Percentiles rank a stretch among this genome's conserved stretches.
These are phyloP conservation scores for Campoplex nolae DNA, from an alignment of 2,888 invertebrate species.

Conservation along the genomic window DNA sequence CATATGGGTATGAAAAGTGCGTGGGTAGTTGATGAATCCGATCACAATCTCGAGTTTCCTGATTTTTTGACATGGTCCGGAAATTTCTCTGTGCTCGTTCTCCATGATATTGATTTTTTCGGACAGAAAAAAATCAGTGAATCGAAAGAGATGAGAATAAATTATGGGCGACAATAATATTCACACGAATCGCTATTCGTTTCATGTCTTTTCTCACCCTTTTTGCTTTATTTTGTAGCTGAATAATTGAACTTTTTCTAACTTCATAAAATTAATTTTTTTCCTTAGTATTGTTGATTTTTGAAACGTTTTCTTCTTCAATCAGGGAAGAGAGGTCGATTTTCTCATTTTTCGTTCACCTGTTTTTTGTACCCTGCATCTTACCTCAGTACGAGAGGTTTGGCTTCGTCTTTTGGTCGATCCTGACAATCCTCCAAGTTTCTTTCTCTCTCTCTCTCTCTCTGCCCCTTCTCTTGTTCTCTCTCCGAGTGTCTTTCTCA, in stretches of 20 bases:
- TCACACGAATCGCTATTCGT: slow-evolving; percentile 42
- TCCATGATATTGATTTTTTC: background rate
- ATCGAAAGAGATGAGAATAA: slow-evolving; percentile 14
- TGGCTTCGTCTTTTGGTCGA: slow-evolving; percentile 55
- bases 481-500: slow-evolving; percentile 72
- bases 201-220: background rate
- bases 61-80: slow-evolving; percentile 8
- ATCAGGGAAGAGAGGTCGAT: background rate
- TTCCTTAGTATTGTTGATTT: background rate
- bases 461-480: slow-evolving; percentile 57
- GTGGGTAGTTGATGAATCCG: slow-evolving; percentile 31
- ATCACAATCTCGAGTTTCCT: slow-evolving; percentile 40
- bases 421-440: slow-evolving; percentile 72
- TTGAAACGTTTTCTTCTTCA: background rate
- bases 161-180: slow-evolving; percentile 24
- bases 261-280: background rate
- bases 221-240: background rate
- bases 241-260: background rate
- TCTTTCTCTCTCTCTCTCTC: slow-evolving; percentile 60
- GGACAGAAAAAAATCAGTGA: background rate
- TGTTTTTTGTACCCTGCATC: background rate
- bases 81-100: background rate
- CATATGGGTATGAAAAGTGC: background rate
- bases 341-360: background rate
- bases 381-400: slow-evolving; percentile 49